phyloP scores from a whole-genome alignment of 2,797 vertebrate genomes.

The Pygocentrus nattereri region DNA sequence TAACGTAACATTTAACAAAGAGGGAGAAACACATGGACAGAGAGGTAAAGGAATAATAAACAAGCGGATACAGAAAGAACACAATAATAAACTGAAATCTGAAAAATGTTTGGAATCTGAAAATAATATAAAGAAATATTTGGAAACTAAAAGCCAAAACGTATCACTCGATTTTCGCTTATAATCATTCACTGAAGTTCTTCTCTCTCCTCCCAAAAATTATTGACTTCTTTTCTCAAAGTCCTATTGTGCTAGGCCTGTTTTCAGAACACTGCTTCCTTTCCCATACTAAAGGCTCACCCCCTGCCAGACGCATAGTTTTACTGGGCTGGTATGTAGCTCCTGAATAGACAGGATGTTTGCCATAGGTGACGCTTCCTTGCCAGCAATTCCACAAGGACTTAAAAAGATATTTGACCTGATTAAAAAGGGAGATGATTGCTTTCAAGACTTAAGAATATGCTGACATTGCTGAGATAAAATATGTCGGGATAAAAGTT shows the following conservation, averaged over 20 bases:
- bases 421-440: background rate
- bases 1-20: background rate
- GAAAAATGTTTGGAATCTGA: background rate
- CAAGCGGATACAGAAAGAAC: background rate
- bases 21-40: background rate
- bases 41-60: background rate
- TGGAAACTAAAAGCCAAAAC: background rate
- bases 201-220: slow-evolving; percentile 6
- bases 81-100: no score
- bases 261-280: slow-evolving; percentile 58
- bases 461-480: background rate
- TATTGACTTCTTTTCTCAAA: slow-evolving; percentile 20
- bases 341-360: slow-evolving; percentile 73
- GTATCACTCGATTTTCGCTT: background rate
- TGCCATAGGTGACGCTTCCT: slow-evolving; percentile 68
- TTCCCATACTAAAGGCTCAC: slow-evolving; percentile 53
- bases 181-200: background rate
- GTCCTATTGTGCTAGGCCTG: slow-evolving; percentile 52
- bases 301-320: slow-evolving; percentile 63
- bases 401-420: slow-evolving; percentile 23
- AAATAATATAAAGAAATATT: background rate
- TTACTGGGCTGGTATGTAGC: slow-evolving; percentile 61
- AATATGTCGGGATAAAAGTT: no score
- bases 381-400: slow-evolving; percentile 60
- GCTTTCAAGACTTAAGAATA: background rate